phyloP scores from a whole-genome alignment of 2,113 vertebrate species.

The Psilopogon haemacephalus region DNA sequence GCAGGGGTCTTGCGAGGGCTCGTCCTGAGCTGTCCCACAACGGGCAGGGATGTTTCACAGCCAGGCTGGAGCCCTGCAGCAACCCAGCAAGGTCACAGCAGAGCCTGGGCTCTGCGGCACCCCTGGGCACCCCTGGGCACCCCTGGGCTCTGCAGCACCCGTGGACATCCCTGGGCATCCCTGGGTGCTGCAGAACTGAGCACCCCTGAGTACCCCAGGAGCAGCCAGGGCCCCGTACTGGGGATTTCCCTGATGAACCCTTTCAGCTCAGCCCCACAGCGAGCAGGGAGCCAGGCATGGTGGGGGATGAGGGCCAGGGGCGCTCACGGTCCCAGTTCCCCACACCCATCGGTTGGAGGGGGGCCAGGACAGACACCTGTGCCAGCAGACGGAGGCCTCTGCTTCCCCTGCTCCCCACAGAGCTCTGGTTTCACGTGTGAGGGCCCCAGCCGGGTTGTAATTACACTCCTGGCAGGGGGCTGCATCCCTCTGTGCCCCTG shows the following conservation, averaged over 20 bases:
- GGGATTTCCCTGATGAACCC: neutral
- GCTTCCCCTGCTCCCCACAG: neutral
- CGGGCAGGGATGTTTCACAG: neutral
- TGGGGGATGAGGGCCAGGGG: neutral
- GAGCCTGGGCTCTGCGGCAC: neutral
- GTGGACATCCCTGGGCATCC: neutral
- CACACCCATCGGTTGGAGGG: neutral
- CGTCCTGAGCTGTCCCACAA: fast-evolving
- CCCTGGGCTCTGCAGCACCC: neutral
- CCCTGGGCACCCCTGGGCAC: neutral
- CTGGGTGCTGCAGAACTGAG: too few relatives aligned
- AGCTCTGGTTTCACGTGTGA: neutral
- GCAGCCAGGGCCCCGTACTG: neutral
- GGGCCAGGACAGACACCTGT: conserved; percentile 9
- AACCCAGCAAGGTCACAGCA: neutral
- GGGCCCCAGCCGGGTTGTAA: neutral
- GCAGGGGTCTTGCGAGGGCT: neutral
- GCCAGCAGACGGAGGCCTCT: neutral
- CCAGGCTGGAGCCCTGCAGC: neutral
- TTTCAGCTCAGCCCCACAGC: fast-evolving
- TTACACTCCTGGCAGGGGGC: neutral
- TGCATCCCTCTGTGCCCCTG: neutral
- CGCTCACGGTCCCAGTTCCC: neutral
- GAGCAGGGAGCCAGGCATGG: neutral
- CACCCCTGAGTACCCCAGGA: too few relatives aligned